A percentile compares a stretch with the other conserved stretches of the same genome.
These are phyloP conservation scores for Salminus brasiliensis DNA, from an alignment of 2,113 vertebrate genomes.

Conservation along the genomic window DNA sequence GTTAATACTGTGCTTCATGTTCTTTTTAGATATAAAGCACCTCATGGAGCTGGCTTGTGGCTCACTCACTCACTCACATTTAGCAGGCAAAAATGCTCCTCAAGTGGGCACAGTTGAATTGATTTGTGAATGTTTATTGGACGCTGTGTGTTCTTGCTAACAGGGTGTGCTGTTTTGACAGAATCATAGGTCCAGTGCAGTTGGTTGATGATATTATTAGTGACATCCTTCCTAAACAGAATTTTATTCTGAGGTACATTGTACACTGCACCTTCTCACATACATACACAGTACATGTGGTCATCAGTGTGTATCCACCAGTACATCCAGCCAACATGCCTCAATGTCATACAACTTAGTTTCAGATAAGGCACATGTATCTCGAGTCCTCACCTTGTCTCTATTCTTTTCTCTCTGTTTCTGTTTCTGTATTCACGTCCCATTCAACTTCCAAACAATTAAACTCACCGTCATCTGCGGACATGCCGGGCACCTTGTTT, in stretches of 20 bases:
- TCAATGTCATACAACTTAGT: not conserved
- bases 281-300: too few relatives aligned
- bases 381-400: not conserved
- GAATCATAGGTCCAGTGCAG: not conserved
- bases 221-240: not conserved
- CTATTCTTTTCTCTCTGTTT: not conserved
- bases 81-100: too few relatives aligned
- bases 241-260: not conserved
- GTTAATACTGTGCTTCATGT: too few relatives aligned
- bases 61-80: too few relatives aligned
- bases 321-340: not conserved
- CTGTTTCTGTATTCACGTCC: constrained; percentile 11
- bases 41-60: too few relatives aligned
- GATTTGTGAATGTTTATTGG: too few relatives aligned
- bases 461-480: constrained; percentile 15
- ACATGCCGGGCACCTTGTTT: constrained; percentile 45
- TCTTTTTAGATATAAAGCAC: too few relatives aligned
- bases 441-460: constrained; percentile 31
- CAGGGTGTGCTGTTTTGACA: too few relatives aligned
- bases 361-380: not conserved
- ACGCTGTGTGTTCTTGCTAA: too few relatives aligned
- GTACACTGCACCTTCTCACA: not conserved
- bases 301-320: not conserved
- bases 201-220: not conserved
- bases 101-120: too few relatives aligned